Evolutionary conservation across 2,797 vertebrate genomes (phyloP).

Genomic region (Malurus leucopterus): DNA sequence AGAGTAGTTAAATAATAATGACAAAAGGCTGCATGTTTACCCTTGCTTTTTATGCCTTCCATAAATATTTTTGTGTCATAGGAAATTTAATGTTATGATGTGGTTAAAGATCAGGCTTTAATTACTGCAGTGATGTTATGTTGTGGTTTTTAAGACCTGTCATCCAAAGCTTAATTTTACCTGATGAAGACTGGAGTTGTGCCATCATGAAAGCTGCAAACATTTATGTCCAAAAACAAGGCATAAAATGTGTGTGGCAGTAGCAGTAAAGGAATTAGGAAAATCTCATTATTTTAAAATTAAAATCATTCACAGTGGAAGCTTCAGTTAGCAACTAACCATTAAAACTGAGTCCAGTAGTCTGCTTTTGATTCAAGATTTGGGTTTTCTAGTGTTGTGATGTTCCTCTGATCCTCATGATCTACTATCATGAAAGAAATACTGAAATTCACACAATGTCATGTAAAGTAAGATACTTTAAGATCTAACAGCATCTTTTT

Average conservation of each 20-base stretch:
- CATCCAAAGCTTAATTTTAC: slow-evolving; percentile 19
- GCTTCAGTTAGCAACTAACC: neutral
- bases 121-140: neutral
- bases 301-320: neutral
- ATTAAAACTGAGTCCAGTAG: neutral
- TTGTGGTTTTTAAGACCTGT: neutral
- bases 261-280: neutral
- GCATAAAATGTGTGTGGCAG: neutral
- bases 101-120: neutral
- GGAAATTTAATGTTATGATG: neutral
- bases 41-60: neutral
- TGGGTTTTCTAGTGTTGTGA: neutral
- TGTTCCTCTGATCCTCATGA: neutral
- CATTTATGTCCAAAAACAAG: neutral
- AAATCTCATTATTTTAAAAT: neutral
- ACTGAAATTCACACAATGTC: neutral
- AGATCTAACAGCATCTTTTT: neutral
- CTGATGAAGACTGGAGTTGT: neutral
- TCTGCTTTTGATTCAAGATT: neutral
- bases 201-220: neutral
- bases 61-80: neutral
- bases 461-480: neutral
- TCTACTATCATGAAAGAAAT: neutral
- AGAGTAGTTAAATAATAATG: slow-evolving; percentile 37
- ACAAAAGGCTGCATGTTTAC: slow-evolving; percentile 12